A percentile compares a stretch with the other conserved stretches of the same genome.
These are phyloP conservation scores for Patella ulyssiponensis DNA, from an alignment of 2,888 invertebrate species.

Conservation along the genomic window DNA sequence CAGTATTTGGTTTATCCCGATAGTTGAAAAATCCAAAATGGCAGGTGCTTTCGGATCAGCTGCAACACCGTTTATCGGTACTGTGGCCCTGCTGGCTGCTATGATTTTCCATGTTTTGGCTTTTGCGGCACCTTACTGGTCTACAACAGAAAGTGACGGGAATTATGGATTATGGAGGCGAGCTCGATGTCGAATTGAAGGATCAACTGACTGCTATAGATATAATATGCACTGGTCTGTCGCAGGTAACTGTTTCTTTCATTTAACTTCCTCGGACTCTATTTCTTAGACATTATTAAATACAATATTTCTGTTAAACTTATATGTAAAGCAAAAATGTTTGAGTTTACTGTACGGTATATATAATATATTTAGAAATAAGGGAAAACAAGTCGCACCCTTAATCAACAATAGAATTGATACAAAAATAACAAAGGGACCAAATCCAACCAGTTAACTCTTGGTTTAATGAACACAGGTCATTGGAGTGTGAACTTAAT, in stretches of 20 bases:
- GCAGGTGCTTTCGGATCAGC: slow-evolving; percentile 53
- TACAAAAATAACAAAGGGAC: no score
- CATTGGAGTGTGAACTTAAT: not conserved
- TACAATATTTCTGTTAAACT: no score
- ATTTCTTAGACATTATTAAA: no score
- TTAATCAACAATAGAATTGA: no score
- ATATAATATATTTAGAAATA: no score
- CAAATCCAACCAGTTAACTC: no score
- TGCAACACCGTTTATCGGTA: slow-evolving; percentile 57
- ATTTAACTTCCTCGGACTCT: no score
- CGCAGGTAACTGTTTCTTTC: slow-evolving; percentile 22
- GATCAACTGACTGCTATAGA: slow-evolving; percentile 43
- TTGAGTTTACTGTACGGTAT: no score
- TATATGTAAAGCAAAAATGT: no score
- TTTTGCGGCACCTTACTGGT: slow-evolving; percentile 59
- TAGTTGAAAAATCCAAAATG: slow-evolving; percentile 36
- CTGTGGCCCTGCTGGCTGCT: slow-evolving; percentile 51
- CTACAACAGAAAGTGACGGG: slow-evolving; percentile 35
- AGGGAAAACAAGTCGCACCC: no score
- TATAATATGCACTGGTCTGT: slow-evolving; percentile 41
- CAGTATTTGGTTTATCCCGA: no score
- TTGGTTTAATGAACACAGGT: no score
- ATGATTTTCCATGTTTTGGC: slow-evolving; percentile 52
- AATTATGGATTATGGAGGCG: slow-evolving; percentile 59
- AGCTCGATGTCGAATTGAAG: slow-evolving; percentile 42